Evolutionary conservation across 2,113 vertebrate genomes (phyloP).

Genomic region (Myotis yumanensis): DNA sequence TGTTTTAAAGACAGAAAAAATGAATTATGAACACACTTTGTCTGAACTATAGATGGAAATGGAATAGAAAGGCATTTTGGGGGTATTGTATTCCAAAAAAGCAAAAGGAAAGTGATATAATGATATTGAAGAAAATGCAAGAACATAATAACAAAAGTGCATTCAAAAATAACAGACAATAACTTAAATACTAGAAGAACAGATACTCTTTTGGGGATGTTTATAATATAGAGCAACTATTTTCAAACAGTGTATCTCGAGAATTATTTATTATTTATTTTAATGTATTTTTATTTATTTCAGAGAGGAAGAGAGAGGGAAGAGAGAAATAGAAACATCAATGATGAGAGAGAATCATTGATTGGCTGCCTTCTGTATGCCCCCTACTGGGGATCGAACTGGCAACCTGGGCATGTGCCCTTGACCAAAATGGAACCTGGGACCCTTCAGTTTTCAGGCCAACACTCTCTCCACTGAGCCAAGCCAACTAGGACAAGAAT

Average conservation of each 20-base stretch:
- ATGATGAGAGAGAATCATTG: no score
- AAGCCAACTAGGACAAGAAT: neutral
- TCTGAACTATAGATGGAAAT: neutral
- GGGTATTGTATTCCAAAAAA: neutral
- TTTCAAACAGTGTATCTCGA: neutral
- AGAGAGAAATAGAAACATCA: no score
- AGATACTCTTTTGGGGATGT: neutral
- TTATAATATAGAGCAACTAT: neutral
- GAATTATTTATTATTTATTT: neutral
- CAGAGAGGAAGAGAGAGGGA: no score
- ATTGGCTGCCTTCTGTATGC: no score
- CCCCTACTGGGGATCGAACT: no score
- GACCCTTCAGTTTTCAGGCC: no score
- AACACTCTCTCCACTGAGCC: no score
- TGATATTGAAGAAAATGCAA: neutral
- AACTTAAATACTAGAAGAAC: neutral
- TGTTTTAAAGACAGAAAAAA: constrained; percentile 6
- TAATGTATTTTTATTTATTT: no score
- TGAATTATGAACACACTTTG: neutral
- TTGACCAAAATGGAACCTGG: no score
- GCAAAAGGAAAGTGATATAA: neutral
- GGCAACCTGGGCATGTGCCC: no score
- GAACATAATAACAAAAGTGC: neutral
- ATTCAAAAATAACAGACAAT: neutral
- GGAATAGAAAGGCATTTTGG: neutral